Conservation (phyloP, 2,888 invertebrate species). For the Lasioglossum vierecki region DNA sequence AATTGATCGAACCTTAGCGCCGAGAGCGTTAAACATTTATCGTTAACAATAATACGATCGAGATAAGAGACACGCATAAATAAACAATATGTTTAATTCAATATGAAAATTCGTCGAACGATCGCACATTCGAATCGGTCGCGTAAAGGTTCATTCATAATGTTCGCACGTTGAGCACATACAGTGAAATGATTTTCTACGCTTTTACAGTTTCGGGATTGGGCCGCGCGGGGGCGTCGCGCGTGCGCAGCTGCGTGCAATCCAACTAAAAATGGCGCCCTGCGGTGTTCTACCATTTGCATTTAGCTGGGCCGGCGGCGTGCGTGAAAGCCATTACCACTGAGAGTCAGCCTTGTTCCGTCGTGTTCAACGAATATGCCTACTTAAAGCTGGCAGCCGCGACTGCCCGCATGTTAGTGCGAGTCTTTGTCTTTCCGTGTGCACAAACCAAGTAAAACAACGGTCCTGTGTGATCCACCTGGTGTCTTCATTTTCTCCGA, state of each 20-base stretch:
- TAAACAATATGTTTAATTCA: neutral
- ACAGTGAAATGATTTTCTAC: neutral
- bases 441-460: conserved; percentile 40
- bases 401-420: conserved; percentile 43
- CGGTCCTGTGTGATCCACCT: conserved; percentile 45
- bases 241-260: conserved; percentile 11
- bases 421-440: conserved; percentile 44
- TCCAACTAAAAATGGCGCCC: conserved; percentile 50
- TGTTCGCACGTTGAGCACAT: no score
- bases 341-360: conserved; percentile 48
- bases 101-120: no score
- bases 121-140: no score
- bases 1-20: no score
- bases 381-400: conserved; percentile 52
- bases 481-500: conserved; percentile 36
- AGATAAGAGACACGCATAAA: no score
- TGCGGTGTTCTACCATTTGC: conserved; percentile 57
- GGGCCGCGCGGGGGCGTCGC: neutral
- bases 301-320: conserved; percentile 56
- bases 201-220: neutral
- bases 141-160: no score
- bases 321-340: conserved; percentile 48
- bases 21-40: no score
- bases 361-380: conserved; percentile 47
- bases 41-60: no score